Evolutionary conservation across 2,888 invertebrate species (phyloP), one percentile per base, ranked within the genome.

Genomic region (Brachyptera risi): DNA sequence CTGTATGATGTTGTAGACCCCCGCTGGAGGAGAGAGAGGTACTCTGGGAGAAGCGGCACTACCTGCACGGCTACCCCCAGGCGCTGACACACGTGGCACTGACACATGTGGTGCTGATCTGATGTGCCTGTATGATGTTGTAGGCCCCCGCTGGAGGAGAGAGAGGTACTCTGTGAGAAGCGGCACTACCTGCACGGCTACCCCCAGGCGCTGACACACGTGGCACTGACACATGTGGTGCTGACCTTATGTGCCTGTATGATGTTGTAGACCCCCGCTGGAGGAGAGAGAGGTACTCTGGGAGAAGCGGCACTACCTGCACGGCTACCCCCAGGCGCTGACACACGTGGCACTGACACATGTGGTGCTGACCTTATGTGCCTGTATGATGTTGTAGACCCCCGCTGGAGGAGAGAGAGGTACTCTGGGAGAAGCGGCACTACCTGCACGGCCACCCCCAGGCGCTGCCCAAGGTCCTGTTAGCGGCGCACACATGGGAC

Each of bases 11-110:
- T 15, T 7, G 7, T 64, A 84, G 85, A 70, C 84, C 86, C 72
- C 84, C 84, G 1, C 79, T 83, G 0, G 87, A 88, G 65, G 84
- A 86, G 65, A 76, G 88, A 68, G 88, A 88, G 79, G 87, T 94
- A 56, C 79, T 97, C 69, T 97, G 96, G 96, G 93, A 94, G 71
- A 95, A 95, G 72, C 85, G 96, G 1, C 88, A 94, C 73, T 95
- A 95, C 74, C 78, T 97, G 57, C 87, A 90, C 63, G 83, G 88
- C 59, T 82, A 90, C 67, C 90, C 96, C 0, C 85, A 88, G 70
- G 95, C 95, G 0, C 73, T 95, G 69, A 92, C 94, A 0, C 89
- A 94, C 72, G 90, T 95, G 7, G 78, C 93, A 61, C 78, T 91
- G 67, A 91, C 93, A n/a, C n/a, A n/a, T n/a, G n/a, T n/a, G n/a